These are phyloP conservation scores for Gavia stellata DNA, from an alignment of 2,113 vertebrate species.

Conservation along the genomic window DNA sequence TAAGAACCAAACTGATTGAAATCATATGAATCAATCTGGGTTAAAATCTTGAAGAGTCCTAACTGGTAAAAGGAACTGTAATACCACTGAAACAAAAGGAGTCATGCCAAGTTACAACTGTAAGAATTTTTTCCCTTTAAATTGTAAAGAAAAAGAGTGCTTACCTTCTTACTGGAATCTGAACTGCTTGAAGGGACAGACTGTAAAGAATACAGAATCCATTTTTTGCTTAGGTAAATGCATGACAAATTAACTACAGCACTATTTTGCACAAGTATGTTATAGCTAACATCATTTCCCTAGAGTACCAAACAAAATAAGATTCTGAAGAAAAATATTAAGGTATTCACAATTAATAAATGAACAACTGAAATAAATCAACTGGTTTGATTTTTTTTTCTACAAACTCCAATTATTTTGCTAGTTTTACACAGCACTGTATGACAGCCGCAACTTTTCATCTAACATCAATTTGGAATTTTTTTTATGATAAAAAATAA, in stretches of 20 bases:
- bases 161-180: conserved; percentile 52
- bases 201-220: conserved; percentile 19
- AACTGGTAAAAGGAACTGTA: not conserved
- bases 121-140: not conserved
- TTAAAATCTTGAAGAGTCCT: not conserved
- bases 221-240: not conserved
- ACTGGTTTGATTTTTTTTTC: not conserved
- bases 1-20: not conserved
- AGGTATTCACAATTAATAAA: not conserved
- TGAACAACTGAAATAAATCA: not conserved
- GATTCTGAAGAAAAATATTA: not conserved
- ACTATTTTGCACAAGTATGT: not conserved
- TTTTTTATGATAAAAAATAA: not conserved
- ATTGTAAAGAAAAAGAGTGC: not conserved
- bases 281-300: not conserved
- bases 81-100: not conserved
- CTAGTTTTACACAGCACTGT: not conserved
- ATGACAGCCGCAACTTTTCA: not conserved
- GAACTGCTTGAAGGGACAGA: conserved; percentile 47
- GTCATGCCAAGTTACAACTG: not conserved
- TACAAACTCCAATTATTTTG: not conserved
- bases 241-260: not conserved
- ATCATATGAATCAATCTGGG: not conserved
- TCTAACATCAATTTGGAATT: not conserved
- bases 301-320: not conserved